phyloP scores from a whole-genome alignment of 2,113 vertebrate species.

The Todiramphus saurophagus region DNA sequence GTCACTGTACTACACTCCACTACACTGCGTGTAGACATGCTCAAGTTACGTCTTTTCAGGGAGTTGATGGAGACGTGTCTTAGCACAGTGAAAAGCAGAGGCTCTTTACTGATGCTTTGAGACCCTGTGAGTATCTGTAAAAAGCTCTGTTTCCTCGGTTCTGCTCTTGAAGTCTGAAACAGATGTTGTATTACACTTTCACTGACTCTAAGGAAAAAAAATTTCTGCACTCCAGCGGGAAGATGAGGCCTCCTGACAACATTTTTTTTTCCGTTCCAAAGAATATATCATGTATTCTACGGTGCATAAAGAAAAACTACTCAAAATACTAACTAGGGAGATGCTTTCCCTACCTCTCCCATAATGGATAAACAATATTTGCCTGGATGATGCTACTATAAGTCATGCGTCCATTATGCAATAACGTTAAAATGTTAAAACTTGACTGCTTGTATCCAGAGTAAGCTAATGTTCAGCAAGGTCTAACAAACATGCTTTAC shows the following conservation, averaged over 20 bases:
- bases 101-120: not conserved
- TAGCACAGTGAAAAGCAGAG: not conserved
- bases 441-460: not conserved
- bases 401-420: not conserved
- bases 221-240: not conserved
- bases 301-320: not conserved
- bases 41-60: not conserved
- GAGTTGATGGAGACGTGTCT: not conserved
- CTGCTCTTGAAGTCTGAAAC: not conserved
- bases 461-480: not conserved
- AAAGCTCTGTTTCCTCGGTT: not conserved
- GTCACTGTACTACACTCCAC: not conserved
- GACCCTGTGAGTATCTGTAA: not conserved
- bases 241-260: not conserved
- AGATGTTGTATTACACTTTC: not conserved
- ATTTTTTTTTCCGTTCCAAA: not conserved
- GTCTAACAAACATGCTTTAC: not conserved
- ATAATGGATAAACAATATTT: not conserved
- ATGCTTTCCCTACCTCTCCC: not conserved
- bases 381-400: not conserved
- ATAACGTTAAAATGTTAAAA: not conserved
- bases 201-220: not conserved
- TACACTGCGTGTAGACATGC: not conserved
- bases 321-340: not conserved
- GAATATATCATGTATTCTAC: not conserved